Conservation (phyloP, 2,797 vertebrate species). For the Cheirogaleus major region DNA sequence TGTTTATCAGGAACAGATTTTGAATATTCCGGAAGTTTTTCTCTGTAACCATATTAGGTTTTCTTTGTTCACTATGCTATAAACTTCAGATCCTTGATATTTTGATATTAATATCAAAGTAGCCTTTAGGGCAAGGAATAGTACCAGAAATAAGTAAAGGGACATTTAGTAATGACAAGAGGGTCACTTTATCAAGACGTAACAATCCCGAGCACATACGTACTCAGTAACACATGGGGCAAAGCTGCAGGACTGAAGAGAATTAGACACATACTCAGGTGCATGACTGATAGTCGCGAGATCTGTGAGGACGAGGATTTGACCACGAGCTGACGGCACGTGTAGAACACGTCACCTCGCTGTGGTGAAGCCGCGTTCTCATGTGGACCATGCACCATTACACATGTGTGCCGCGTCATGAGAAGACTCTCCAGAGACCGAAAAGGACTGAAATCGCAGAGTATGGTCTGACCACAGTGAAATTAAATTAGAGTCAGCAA, state of each 20-base stretch:
- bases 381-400: too few species aligned
- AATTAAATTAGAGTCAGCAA: neutral
- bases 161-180: neutral
- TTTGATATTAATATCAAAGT: neutral
- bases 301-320: neutral
- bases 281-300: rapidly evolving
- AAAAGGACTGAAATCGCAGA: neutral
- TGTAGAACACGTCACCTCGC: too few species aligned
- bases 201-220: neutral
- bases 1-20: neutral
- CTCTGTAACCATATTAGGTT: neutral
- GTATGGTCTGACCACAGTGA: neutral
- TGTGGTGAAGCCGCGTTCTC: too few species aligned
- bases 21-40: neutral
- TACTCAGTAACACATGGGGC: neutral
- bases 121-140: neutral
- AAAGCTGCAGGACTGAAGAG: neutral
- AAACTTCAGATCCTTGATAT: neutral
- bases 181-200: neutral
- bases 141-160: neutral
- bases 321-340: rapidly evolving
- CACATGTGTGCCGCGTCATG: neutral
- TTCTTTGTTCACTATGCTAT: neutral
- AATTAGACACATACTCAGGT: too few species aligned
- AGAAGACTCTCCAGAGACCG: neutral